Base-by-base conservation (phyloP, 2,113 vertebrate genomes). In the Ramphastos sulfuratus region DNA sequence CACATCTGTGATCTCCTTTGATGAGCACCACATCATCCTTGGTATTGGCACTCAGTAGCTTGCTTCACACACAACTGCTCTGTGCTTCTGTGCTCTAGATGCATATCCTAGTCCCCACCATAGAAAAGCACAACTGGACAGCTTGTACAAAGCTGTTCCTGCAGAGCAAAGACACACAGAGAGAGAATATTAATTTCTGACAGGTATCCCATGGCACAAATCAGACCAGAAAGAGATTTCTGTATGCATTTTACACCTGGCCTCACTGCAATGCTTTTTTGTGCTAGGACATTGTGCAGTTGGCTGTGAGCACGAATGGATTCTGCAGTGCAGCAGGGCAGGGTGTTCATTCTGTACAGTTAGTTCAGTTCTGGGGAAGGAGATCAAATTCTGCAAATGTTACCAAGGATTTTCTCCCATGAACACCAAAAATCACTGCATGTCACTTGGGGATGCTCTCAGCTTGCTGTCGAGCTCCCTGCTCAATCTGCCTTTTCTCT, bases 361-460 rank as follows among this genome's bases (percentile, higher is more conserved):
- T 94, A 93, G 85, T 96, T 96, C 96, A 94, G 95, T 96, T 96
- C 86, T 95, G 75, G 85, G 85, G 90, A 92, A 96, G 67, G 52
- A 95, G 92, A 94, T 96, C 63, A 96, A 95, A 90, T 94, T 78
- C 82, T 93, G 77, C 50, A 96, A 96, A 91, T 78, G 71, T 87
- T 89, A 19, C 33, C 28, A 23, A 28, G 60, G 20, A n/a, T 91
- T 93, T 96, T 93, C 84, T 95, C 67, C 31, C 50, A 33, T 6
- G 58, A 95, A 71, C 84, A 85, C 69, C 77, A 90, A 92, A 93
- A 91, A 30, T 31, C 56, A 74, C 27, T 84, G 87, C 69, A n/a
- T 70, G 50, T 77, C 89, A 77, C 85, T 96, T 95, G 91, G 61
- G 71, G 73, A 86, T 84, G 54, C 27, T 85, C 28, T 93, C 59